A percentile compares a stretch with the other conserved stretches of the same genome.
phyloP scores from a whole-genome alignment of 2,113 vertebrate genomes.

The Talpa occidentalis region DNA sequence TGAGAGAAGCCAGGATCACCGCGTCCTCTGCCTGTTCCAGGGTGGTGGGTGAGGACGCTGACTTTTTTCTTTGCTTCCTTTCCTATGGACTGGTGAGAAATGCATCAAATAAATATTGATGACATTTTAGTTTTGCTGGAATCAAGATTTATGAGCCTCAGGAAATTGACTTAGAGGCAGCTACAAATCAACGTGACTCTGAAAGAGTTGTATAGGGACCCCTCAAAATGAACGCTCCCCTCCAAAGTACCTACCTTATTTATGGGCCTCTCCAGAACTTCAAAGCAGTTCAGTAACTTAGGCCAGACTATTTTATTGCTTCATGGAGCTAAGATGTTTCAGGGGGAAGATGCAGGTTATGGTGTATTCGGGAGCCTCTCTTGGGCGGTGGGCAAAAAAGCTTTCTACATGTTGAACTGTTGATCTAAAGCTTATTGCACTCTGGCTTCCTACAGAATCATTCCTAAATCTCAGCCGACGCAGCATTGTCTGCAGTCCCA shows the following conservation, averaged over 20 bases:
- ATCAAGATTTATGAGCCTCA: constrained; percentile 92
- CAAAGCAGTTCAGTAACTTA: constrained; percentile 95
- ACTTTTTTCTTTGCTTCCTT: constrained; percentile 63
- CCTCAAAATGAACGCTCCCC: constrained; percentile 88
- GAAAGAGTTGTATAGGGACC: constrained; percentile 90
- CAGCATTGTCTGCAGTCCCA: constrained; percentile 75
- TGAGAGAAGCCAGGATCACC: constrained; percentile 74
- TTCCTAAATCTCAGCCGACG: constrained; percentile 81
- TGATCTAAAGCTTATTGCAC: constrained; percentile 84
- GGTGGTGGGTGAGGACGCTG: constrained; percentile 80
- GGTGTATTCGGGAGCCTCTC: constrained; percentile 75
- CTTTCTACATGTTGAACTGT: constrained; percentile 80
- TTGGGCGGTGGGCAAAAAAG: constrained; percentile 78
- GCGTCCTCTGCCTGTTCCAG: constrained; percentile 59
- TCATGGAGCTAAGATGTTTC: constrained; percentile 90
- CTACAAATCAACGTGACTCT: constrained; percentile 94
- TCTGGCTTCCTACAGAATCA: constrained; percentile 80
- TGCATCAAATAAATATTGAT: constrained; percentile 84
- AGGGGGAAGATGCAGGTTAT: constrained; percentile 88
- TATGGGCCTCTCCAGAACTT: constrained; percentile 94
- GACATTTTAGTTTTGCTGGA: constrained; percentile 85
- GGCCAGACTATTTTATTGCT: constrained; percentile 95
- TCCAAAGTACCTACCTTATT: constrained; percentile 96
- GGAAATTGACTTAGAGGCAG: constrained; percentile 91
- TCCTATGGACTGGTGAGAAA: constrained; percentile 81